phyloP scores from a whole-genome alignment of 53 echinoderm and acorn worm species.

The Crossaster papposus region DNA sequence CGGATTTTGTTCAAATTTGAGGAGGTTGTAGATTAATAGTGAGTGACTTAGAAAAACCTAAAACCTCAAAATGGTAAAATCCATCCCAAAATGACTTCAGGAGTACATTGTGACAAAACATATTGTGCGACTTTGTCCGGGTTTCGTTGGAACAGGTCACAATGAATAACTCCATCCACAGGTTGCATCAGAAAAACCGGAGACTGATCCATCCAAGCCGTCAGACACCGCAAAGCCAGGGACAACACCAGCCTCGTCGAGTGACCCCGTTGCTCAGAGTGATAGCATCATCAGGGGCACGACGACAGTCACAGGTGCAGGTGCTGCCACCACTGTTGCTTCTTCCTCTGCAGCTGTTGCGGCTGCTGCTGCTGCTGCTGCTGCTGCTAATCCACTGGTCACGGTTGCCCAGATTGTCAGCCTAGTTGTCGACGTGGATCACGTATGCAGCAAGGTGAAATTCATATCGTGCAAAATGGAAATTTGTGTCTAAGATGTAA shows the following conservation, averaged over 20 bases:
- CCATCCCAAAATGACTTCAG: too few relatives aligned
- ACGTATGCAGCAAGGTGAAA: constrained; percentile 69
- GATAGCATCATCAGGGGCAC: constrained; percentile 26
- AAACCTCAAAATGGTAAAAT: too few relatives aligned
- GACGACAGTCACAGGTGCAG: constrained; percentile 18
- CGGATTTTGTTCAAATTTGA: too few relatives aligned
- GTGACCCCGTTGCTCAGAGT: neutral
- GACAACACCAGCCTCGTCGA: neutral
- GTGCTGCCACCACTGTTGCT: constrained; percentile 21
- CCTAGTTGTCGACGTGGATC: constrained; percentile 87
- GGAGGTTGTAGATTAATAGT: too few relatives aligned
- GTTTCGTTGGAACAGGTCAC: too few relatives aligned
- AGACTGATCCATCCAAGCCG: constrained; percentile 19
- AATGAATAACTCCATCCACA: neutral
- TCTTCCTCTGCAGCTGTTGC: neutral
- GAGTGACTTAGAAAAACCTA: too few relatives aligned
- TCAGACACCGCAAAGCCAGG: neutral
- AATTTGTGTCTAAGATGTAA: too few relatives aligned
- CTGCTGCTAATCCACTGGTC: constrained; percentile 64
- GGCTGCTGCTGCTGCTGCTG: constrained; percentile 6
- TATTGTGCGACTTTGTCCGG: too few relatives aligned
- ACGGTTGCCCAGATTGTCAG: constrained; percentile 80
- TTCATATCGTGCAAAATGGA: neutral
- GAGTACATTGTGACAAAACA: too few relatives aligned
- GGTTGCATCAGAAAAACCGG: constrained; percentile 46